These are phyloP conservation scores for Agrotis puta DNA, from an alignment of 2,888 invertebrate genomes.

Conservation along the genomic window DNA sequence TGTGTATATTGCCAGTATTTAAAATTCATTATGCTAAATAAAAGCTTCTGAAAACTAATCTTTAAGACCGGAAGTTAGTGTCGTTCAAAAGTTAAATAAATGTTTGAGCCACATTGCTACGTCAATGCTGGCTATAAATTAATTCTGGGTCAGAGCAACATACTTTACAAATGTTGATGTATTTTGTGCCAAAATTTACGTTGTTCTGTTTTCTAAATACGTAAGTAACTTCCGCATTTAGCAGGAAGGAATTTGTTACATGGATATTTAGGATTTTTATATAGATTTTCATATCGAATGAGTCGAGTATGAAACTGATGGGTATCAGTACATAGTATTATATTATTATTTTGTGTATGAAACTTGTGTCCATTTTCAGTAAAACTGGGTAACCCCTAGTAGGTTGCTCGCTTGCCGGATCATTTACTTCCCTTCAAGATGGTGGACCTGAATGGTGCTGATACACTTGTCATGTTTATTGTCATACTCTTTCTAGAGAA, in stretches of 20 bases:
- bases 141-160: conserved; percentile 24
- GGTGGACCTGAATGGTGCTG: too few relatives aligned
- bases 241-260: neutral
- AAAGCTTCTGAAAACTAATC: conserved; percentile 11
- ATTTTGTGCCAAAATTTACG: conserved; percentile 26
- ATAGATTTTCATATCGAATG: neutral
- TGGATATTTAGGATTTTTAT: neutral
- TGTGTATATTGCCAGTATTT: neutral
- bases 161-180: conserved; percentile 12
- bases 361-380: neutral
- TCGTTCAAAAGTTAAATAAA: conserved; percentile 1
- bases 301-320: too few relatives aligned
- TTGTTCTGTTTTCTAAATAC: neutral
- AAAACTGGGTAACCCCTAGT: neutral
- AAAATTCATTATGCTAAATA: conserved; percentile 9
- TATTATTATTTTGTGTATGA: too few relatives aligned
- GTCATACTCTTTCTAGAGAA: too few relatives aligned
- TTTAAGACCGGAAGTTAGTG: conserved; percentile 26
- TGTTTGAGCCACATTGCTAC: conserved; percentile 22
- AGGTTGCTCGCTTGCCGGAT: neutral
- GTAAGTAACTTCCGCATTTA: conserved; percentile 12
- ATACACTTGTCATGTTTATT: too few relatives aligned
- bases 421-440: too few relatives aligned
- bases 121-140: conserved; percentile 28
- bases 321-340: too few relatives aligned